A percentile compares a stretch with the other conserved stretches of the same genome.
Evolutionary conservation across 2,888 invertebrate species (phyloP).

Genomic region (Eupsilia transversa): DNA sequence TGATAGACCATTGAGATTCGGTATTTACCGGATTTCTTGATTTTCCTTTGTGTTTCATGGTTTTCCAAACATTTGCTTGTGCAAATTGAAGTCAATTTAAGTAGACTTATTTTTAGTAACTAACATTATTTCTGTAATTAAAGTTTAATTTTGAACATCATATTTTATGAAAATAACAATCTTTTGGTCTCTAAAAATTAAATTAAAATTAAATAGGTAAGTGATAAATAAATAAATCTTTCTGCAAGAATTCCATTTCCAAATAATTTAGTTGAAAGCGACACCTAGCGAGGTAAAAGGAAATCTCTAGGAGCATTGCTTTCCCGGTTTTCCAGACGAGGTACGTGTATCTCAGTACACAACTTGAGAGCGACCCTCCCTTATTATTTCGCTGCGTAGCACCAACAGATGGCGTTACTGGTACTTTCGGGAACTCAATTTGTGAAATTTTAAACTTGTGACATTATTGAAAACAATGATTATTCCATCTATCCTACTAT

Average conservation of each 20-base stretch:
- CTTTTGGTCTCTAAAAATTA: no score
- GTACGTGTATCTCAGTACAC: conserved; percentile 3
- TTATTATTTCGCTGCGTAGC: not conserved
- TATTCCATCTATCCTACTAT: not conserved
- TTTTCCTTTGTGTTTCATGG: not conserved
- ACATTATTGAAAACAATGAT: not conserved
- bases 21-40: not conserved
- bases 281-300: conserved; percentile 50
- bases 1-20: no score
- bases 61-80: not conserved
- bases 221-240: not conserved
- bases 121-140: not conserved
- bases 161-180: not conserved
- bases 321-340: conserved; percentile 19
- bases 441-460: not conserved
- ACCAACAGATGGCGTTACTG: conserved; percentile 57
- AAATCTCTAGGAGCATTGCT: conserved; percentile 7
- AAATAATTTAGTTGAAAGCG: conserved; percentile 22
- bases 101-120: not conserved
- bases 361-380: conserved; percentile 19
- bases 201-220: no score
- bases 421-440: conserved; percentile 1
- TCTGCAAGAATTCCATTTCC: not conserved
- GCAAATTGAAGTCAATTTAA: not conserved
- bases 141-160: no score